These are phyloP conservation scores for Holacanthella duospinosa DNA, from an alignment of 2,888 invertebrate genomes.

Conservation along the genomic window DNA sequence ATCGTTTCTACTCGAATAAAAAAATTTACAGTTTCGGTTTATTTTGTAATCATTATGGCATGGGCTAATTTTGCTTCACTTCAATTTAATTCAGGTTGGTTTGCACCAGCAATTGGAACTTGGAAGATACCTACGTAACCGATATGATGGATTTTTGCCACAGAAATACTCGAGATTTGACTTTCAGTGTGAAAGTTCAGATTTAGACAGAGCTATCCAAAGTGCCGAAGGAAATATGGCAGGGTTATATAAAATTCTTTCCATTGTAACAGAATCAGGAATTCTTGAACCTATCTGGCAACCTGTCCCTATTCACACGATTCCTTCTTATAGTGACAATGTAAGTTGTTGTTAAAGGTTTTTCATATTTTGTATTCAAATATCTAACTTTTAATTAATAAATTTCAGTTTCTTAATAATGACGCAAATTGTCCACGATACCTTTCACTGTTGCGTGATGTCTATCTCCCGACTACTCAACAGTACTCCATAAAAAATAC, in stretches of 20 bases:
- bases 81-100: no score
- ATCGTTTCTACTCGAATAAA: no score
- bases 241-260: conserved; percentile 50
- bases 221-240: conserved; percentile 39
- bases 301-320: conserved; percentile 49
- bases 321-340: conserved; percentile 51
- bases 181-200: conserved; percentile 61
- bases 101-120: conserved; percentile 62
- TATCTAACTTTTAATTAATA: not conserved
- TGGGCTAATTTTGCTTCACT: no score
- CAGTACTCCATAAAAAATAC: not conserved
- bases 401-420: not conserved
- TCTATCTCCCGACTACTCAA: not conserved
- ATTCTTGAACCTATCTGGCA: conserved; percentile 45
- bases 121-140: conserved; percentile 60
- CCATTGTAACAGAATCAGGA: conserved; percentile 45
- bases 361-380: not conserved
- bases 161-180: conserved; percentile 49
- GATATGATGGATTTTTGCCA: conserved; percentile 56
- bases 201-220: conserved; percentile 57
- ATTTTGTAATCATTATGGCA: no score
- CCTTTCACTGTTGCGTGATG: not conserved
- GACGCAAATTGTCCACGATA: not conserved
- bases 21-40: no score
- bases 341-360: conserved; percentile 40